Evolutionary conservation across 2,113 vertebrate species (phyloP).

Genomic region (Crotalus helleri): DNA sequence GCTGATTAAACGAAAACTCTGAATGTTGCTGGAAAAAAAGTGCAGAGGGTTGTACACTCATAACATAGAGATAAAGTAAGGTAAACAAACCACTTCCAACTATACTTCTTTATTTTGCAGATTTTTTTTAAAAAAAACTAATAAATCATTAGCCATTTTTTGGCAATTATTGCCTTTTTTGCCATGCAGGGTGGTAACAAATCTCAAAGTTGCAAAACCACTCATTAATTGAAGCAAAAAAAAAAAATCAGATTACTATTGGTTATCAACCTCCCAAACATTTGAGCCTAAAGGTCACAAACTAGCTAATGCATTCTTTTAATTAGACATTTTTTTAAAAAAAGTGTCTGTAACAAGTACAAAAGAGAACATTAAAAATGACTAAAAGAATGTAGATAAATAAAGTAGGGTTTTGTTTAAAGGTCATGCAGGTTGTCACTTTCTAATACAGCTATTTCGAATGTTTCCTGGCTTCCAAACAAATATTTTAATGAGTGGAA

Average conservation of each 20-base stretch:
- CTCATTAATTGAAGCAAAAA: conserved; percentile 9
- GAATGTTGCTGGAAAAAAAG: not conserved
- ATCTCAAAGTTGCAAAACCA: conserved; percentile 45
- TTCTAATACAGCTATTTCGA: not conserved
- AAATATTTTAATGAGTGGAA: not conserved
- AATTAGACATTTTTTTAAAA: not conserved
- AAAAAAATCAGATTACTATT: not conserved
- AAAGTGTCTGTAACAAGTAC: not conserved
- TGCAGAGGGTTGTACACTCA: conserved; percentile 12
- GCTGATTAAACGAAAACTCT: not conserved
- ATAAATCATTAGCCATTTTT: conserved; percentile 51
- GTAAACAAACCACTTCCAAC: conserved; percentile 17
- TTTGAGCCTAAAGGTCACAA: not conserved
- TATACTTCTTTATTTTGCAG: conserved; percentile 41
- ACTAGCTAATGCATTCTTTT: not conserved
- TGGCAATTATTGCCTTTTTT: conserved; percentile 49
- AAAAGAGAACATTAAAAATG: not conserved
- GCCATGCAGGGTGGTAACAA: conserved; percentile 42
- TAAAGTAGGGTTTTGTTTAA: not conserved
- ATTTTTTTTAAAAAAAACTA: conserved; percentile 33
- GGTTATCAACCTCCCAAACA: conserved; percentile 20
- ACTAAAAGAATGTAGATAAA: not conserved
- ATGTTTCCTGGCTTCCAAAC: not conserved
- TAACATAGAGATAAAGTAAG: not conserved
- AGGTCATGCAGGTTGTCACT: not conserved